A percentile compares a stretch with the other conserved stretches of the same genome.
Evolutionary conservation across 2,113 vertebrate species (phyloP).

Genomic region (Australoheros scitulus): DNA sequence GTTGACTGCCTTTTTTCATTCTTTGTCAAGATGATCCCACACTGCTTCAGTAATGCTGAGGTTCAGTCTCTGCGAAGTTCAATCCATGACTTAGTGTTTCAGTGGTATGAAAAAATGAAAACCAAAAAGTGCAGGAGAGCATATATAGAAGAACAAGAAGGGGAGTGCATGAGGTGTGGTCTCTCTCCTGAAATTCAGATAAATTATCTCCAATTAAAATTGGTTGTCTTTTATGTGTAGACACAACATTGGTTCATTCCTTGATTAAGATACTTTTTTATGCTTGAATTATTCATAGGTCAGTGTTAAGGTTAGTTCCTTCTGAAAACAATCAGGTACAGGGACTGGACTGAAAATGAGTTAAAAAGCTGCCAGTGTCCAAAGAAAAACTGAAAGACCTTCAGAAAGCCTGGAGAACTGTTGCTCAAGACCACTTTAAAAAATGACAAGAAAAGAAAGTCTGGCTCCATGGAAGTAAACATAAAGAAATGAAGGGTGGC

Average conservation of each 20-base stretch:
- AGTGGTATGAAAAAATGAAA: background rate
- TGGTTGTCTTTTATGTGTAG: background rate
- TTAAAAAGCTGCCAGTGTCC: background rate
- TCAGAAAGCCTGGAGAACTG: background rate
- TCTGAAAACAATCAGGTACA: background rate
- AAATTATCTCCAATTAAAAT: background rate
- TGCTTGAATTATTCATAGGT: background rate
- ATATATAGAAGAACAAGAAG: background rate
- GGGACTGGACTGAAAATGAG: background rate
- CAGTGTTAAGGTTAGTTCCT: background rate
- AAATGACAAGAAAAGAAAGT: background rate
- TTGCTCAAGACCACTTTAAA: background rate
- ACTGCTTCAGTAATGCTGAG: too few species aligned
- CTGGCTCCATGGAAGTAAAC: background rate
- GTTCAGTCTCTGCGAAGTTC: too few species aligned
- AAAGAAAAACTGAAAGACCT: background rate
- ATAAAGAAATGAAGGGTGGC: background rate
- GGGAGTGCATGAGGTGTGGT: background rate
- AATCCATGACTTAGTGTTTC: too few species aligned
- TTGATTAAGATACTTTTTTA: background rate
- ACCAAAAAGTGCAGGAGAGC: background rate
- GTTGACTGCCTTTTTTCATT: too few species aligned
- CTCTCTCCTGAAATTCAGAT: background rate
- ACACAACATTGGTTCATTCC: background rate
- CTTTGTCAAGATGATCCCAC: too few species aligned